Evolutionary conservation across 2,888 invertebrate species (phyloP).

Genomic region (Laspeyria flexula): DNA sequence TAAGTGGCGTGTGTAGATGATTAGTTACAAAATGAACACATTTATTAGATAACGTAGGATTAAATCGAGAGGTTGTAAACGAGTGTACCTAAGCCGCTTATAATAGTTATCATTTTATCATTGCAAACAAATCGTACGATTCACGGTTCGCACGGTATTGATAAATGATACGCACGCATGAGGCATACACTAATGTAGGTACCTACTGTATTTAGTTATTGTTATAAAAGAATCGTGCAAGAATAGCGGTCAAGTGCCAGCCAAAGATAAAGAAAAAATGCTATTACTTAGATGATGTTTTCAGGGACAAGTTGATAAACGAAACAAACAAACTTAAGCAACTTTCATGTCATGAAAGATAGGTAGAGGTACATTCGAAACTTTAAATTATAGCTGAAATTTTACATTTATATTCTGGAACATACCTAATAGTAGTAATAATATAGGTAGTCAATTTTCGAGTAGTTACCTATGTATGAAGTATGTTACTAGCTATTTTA

Average conservation of each 20-base stretch:
- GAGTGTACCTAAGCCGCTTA: neutral
- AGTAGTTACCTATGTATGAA: too few relatives aligned
- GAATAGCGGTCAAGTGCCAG: conserved; percentile 27
- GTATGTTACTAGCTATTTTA: too few relatives aligned
- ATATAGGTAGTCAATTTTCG: too few relatives aligned
- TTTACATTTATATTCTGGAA: too few relatives aligned
- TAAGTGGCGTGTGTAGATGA: too few relatives aligned
- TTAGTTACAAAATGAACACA: too few relatives aligned
- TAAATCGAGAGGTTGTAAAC: conserved; percentile 7
- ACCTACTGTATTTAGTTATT: neutral
- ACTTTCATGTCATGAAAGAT: too few relatives aligned
- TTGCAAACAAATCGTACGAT: neutral
- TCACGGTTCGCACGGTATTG: conserved; percentile 12
- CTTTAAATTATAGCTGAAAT: too few relatives aligned
- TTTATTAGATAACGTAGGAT: neutral
- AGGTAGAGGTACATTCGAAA: too few relatives aligned
- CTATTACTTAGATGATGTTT: conserved; percentile 7
- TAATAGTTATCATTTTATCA: neutral
- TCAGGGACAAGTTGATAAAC: conserved; percentile 18
- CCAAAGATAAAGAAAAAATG: conserved; percentile 27
- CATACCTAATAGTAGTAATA: too few relatives aligned
- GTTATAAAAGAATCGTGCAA: conserved; percentile 12
- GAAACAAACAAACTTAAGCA: neutral
- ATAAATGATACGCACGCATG: conserved; percentile 38
- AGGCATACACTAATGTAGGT: conserved; percentile 5